These are phyloP conservation scores for Eurytoma californica DNA, from an alignment of 2,888 invertebrate genomes.

Conservation along the genomic window DNA sequence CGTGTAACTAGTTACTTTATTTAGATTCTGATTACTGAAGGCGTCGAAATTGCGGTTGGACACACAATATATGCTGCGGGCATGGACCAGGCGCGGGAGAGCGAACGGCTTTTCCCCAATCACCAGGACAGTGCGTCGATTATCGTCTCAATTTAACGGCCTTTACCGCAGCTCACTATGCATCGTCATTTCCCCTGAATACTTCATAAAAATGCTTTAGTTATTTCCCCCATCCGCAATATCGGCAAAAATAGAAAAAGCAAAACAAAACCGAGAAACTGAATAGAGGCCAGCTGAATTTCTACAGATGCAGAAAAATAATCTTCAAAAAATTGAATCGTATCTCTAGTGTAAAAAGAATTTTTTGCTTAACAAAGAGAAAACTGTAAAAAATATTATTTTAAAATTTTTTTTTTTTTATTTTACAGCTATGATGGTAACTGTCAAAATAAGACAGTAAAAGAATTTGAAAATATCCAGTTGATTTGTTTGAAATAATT, in stretches of 20 bases:
- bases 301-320: not conserved
- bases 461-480: too few relatives aligned
- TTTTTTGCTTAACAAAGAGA: too few relatives aligned
- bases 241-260: not conserved
- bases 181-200: not conserved
- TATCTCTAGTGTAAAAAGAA: too few relatives aligned
- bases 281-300: not conserved
- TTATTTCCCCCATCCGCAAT: not conserved
- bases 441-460: too few relatives aligned
- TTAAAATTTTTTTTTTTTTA: too few relatives aligned
- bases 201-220: slow-evolving; percentile 6
- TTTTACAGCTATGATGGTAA: too few relatives aligned
- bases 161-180: slow-evolving; percentile 19
- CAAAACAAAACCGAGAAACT: not conserved
- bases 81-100: not conserved
- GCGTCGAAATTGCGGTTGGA: slow-evolving; percentile 37
- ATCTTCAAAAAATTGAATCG: too few relatives aligned
- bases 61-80: not conserved
- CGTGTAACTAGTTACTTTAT: slow-evolving; percentile 39
- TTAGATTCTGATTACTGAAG: slow-evolving; percentile 35
- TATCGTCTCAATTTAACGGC: slow-evolving; percentile 50
- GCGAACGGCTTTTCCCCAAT: slow-evolving; percentile 29
- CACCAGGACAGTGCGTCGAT: slow-evolving; percentile 41
- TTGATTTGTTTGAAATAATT: too few relatives aligned
- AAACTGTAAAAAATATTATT: too few relatives aligned